phyloP scores from a whole-genome alignment of 2,797 vertebrate species.

The Scyliorhinus canicula region DNA sequence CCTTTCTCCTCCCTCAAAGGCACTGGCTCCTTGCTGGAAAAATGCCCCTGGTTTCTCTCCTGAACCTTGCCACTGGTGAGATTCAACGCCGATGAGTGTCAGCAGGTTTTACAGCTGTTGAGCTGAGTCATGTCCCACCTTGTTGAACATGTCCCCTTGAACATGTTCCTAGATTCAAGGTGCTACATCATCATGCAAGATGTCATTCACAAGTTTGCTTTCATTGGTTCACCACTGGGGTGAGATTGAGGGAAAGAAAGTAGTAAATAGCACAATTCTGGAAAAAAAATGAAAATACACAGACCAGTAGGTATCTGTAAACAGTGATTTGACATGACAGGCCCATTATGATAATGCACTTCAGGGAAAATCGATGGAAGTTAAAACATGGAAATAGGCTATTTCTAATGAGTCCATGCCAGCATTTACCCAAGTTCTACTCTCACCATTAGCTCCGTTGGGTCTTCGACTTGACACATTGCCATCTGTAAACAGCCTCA shows the following conservation, averaged over 20 bases:
- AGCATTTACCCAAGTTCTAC: background rate
- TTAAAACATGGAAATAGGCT: background rate
- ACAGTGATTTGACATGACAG: background rate
- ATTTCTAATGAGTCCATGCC: background rate
- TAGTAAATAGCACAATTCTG: background rate
- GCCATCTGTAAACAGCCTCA: background rate
- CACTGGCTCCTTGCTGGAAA: background rate
- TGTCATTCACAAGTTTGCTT: background rate
- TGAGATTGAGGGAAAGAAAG: background rate
- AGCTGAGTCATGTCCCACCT: background rate
- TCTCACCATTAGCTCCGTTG: too few species aligned
- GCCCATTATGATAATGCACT: background rate
- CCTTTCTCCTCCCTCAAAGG: background rate
- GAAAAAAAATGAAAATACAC: background rate
- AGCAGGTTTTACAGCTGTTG: background rate
- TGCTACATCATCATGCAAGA: background rate
- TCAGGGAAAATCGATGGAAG: background rate
- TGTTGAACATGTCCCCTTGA: background rate
- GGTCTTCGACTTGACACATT: background rate
- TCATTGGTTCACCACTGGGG: background rate
- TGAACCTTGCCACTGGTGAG: background rate
- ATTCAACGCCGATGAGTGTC: background rate
- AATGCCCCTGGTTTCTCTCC: background rate
- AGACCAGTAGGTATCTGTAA: background rate
- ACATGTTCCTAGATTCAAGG: background rate